Base-by-base conservation (phyloP, 2,797 vertebrate genomes). In the Neosalanx taihuensis region DNA sequence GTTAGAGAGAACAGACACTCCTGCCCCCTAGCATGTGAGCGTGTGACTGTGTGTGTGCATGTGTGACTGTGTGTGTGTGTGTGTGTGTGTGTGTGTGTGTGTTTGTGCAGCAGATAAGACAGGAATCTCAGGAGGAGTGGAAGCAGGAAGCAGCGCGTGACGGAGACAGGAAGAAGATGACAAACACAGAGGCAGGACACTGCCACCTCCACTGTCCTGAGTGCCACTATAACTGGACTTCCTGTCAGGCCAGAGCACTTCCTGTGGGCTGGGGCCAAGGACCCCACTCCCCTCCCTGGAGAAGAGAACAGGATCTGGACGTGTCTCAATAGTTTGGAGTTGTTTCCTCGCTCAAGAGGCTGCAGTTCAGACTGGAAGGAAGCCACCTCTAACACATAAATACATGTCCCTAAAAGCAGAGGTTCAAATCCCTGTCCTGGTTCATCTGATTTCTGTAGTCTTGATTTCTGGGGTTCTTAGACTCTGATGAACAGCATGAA, bases 161-260 rank as follows among this genome's bases (percentile, higher is more conserved):
- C 80, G 77, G 79, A 68, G 2, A 79, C 69, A 82, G 31, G 78
- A 77, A 82, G 76, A 79, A 61, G 23, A 77, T 64, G 73, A 74
- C 76, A 77, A 69, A 67, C 77, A 72, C 60, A 81, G 70, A 77
- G 46, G 69, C 33, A 64, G 17, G 10, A 64, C 37, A 75, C 31
- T 33, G 53, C 31, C 72, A 66, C 57, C 59, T 41, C 62, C 64
- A 77, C 72, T 60, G 76, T 72, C 66, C 64, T 37, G 53, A 80
- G 76, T 80, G 82, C 72, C 83, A 76, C 84, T 89, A 85, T 83
- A 87, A 82, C 82, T 75, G 77, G 86, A 88, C 81, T 89, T 92
- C 92, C 89, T 89, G 84, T 71, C 20, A 49, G 67, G 70, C 5
- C 77, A 35, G 74, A 72, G 58, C 72, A 75, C 72, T 90, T 91